Evolutionary conservation across 2,113 vertebrate species (phyloP).

Genomic region (Tachycineta bicolor): DNA sequence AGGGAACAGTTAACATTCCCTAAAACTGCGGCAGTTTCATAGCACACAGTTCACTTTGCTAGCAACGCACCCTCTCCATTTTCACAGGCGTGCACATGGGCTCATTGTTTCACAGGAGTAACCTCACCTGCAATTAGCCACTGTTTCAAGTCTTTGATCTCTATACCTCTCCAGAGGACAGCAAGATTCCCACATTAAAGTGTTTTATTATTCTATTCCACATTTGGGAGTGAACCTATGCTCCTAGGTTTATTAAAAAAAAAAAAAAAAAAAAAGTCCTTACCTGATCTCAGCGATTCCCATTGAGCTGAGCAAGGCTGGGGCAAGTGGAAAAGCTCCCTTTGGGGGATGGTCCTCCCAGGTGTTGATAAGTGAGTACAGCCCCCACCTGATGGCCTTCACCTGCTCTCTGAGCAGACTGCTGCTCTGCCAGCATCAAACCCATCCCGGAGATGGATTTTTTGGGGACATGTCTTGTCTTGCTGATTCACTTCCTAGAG

Average conservation of each 20-base stretch:
- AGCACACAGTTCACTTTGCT: background rate
- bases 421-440: background rate
- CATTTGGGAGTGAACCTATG: background rate
- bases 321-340: background rate
- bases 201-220: conserved; percentile 12
- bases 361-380: background rate
- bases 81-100: background rate
- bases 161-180: conserved; percentile 28
- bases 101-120: conserved; percentile 43
- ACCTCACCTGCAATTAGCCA: conserved; percentile 59
- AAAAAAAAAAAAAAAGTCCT: background rate
- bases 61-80: background rate
- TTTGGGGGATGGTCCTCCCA: background rate
- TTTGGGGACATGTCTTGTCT: background rate
- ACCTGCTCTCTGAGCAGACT: background rate
- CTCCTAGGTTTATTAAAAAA: background rate
- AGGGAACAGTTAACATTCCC: background rate
- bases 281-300: conserved; percentile 9
- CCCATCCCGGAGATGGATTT: background rate
- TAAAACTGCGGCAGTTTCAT: background rate
- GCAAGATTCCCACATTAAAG: conserved; percentile 57
- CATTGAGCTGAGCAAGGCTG: background rate
- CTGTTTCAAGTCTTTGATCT: conserved; percentile 52
- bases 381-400: background rate
- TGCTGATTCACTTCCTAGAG: background rate